These are phyloP conservation scores for Noctua comes DNA, from an alignment of 2,888 invertebrate genomes.

Conservation along the genomic window DNA sequence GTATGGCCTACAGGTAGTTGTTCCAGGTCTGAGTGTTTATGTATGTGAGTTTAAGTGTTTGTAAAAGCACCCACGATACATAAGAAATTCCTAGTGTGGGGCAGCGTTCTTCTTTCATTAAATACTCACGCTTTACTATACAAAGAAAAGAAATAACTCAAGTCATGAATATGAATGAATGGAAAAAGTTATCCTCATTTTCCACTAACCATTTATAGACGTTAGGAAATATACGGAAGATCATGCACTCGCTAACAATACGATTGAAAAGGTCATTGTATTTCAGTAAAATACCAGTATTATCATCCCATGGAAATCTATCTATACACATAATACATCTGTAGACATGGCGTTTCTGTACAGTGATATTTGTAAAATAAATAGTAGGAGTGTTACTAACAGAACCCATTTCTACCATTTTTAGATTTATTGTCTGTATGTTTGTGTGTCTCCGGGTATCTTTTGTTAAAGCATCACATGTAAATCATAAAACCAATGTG, in stretches of 20 bases:
- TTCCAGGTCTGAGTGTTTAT: too few relatives aligned
- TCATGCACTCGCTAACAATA: not conserved
- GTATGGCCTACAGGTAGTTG: too few relatives aligned
- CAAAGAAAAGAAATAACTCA: conserved; percentile 23
- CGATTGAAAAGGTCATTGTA: conserved; percentile 30
- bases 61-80: not conserved
- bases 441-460: too few relatives aligned
- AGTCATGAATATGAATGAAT: conserved; percentile 39
- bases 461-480: too few relatives aligned
- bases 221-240: conserved; percentile 34
- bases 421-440: too few relatives aligned
- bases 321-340: too few relatives aligned
- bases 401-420: too few relatives aligned
- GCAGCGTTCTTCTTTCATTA: not conserved
- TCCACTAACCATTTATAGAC: conserved; percentile 1
- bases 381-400: too few relatives aligned
- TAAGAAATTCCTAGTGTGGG: not conserved
- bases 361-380: too few relatives aligned
- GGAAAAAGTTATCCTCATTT: conserved; percentile 13
- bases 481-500: too few relatives aligned
- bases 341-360: too few relatives aligned
- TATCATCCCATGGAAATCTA: not conserved
- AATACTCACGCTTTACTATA: not conserved
- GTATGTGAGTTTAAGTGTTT: not conserved
- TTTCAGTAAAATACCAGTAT: not conserved